Evolutionary conservation across 2,113 vertebrate species (phyloP).

Genomic region (Pluvianellus socialis): DNA sequence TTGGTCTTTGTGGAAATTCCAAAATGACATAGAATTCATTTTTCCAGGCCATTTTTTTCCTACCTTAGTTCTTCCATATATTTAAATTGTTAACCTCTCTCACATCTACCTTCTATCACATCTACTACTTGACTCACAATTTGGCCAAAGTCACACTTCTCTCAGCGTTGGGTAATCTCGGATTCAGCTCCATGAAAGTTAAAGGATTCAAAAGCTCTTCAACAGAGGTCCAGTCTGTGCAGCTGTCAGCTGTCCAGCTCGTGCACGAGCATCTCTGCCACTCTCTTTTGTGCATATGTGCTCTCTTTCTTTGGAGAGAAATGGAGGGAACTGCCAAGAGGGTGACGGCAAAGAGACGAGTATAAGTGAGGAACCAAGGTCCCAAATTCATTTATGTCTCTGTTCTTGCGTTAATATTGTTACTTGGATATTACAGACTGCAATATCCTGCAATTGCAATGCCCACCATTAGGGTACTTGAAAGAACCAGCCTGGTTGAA

Average conservation of each 20-base stretch:
- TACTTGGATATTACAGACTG: neutral
- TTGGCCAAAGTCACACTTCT: neutral
- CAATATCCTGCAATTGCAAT: neutral
- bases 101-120: neutral
- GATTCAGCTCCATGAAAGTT: neutral
- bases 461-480: neutral
- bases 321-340: neutral
- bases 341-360: neutral
- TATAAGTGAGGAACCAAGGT: neutral
- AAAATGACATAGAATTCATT: neutral
- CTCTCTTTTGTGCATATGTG: neutral
- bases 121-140: neutral
- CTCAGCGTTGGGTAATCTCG: neutral
- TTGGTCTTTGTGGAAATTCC: neutral
- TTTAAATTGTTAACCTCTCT: neutral
- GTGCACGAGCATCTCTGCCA: neutral
- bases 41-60: neutral
- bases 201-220: neutral
- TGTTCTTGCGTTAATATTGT: neutral
- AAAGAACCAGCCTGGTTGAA: neutral
- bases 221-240: neutral
- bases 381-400: neutral
- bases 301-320: neutral
- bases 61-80: neutral
- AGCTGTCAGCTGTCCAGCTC: neutral